Evolutionary conservation across 2,797 vertebrate species (phyloP).

Genomic region (Martes flavigula): DNA sequence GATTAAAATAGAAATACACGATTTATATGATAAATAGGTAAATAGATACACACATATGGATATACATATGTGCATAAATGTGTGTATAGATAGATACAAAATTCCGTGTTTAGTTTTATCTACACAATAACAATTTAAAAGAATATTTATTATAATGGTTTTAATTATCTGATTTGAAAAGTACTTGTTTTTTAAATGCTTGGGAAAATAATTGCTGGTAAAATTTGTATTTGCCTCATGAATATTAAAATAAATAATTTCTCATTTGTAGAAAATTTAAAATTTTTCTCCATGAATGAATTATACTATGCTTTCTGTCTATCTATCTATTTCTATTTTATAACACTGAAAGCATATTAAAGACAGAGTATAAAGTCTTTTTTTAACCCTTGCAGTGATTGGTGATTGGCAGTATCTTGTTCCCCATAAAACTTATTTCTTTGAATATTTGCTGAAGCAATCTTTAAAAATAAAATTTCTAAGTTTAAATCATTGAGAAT

Average conservation of each 20-base stretch:
- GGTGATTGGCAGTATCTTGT: background rate
- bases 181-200: background rate
- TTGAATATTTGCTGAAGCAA: conserved; percentile 12
- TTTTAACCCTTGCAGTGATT: background rate
- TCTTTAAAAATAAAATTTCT: background rate
- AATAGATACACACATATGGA: background rate
- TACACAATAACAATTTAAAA: background rate
- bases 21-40: background rate
- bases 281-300: background rate
- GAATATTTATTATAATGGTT: background rate
- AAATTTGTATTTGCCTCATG: background rate
- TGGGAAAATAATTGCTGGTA: background rate
- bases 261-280: background rate
- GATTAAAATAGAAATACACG: background rate
- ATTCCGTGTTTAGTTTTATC: background rate
- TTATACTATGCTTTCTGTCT: background rate
- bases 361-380: background rate
- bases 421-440: background rate
- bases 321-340: background rate
- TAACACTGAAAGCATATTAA: background rate
- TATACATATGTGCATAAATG: background rate
- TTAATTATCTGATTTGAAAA: background rate
- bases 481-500: background rate
- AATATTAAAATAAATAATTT: background rate
- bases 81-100: background rate